Base-by-base conservation (phyloP, 2,113 vertebrate species). In the Electrona antarctica region DNA sequence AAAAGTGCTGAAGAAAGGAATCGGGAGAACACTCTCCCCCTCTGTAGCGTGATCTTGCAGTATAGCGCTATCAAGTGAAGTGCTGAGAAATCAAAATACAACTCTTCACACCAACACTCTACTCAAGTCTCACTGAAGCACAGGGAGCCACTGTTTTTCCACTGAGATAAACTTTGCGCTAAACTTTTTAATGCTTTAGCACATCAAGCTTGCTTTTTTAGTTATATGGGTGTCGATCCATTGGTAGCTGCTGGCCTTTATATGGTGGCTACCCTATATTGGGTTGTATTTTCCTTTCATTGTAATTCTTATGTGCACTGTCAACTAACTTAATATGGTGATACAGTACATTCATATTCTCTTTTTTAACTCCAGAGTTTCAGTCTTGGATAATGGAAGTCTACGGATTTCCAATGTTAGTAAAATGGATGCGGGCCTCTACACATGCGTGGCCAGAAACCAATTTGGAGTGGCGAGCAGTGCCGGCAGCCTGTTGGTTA, bases 391-490 rank as follows among this genome's bases (percentile, higher is more conserved):
- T 2, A 95, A 96, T 5, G 97, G 97, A 52, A 97, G 94, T 87
- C 94, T 99, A 10, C 87, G 96, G n/a, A 96, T 99, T 74, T 82
- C 94, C 72, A 98, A 97, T 0, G 95, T 98, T 64, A 95, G 95
- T 28, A 99, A 98, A 62, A 69, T 90, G 0, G 97, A 99, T 0
- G 94, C 93, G 0, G 97, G 96, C 0, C 93, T 96, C 33, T 99
- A 98, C 85, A 98, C 96, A 0, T 99, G 97, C 8, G 92, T 95
- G 10, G 97, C 97, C 65, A 94, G 93, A 48, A 99, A 99, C 92
- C 94, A 95, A 89, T 98, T 98, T 5, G 97, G 97, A 50, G 95
- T 94, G 0, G 96, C 96, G 0, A 98, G 96, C 91, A 98, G 96
- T 80, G 92, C 94, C 0, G 97, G 97, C 46, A 96, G 90, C 71